These are phyloP conservation scores for Chaetura pelagica DNA, from an alignment of 2,113 vertebrate genomes.

Conservation along the genomic window DNA sequence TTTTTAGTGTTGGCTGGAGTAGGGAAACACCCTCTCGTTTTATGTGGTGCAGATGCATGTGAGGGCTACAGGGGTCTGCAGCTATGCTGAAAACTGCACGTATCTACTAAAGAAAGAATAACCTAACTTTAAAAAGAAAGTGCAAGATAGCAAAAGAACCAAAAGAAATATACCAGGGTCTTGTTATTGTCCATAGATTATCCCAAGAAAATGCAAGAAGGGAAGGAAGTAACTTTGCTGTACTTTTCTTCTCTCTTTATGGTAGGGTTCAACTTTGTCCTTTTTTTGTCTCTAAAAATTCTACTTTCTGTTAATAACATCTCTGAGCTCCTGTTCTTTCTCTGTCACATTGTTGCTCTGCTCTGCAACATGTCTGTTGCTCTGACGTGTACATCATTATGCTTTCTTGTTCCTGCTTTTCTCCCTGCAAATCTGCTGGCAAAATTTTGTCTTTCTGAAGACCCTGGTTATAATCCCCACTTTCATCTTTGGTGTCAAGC, in stretches of 20 bases:
- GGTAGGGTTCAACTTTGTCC: background rate
- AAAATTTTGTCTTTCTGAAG: background rate
- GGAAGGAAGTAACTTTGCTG: background rate
- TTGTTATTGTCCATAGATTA: background rate
- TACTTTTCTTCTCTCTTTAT: background rate
- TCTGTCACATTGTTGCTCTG: background rate
- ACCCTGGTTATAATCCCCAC: background rate
- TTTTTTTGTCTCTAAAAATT: background rate
- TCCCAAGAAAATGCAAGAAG: background rate
- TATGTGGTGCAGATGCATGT: background rate
- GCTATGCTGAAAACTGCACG: background rate
- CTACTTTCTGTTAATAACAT: background rate
- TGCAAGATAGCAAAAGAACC: background rate
- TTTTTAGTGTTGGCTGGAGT: background rate
- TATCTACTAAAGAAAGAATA: background rate
- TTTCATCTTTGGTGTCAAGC: background rate
- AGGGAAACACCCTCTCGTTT: background rate
- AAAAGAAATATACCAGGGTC: background rate
- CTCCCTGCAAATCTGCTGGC: background rate
- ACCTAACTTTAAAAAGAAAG: background rate
- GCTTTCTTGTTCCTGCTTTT: background rate
- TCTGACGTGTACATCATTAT: rapidly evolving
- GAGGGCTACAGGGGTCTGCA: background rate
- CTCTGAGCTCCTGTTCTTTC: background rate
- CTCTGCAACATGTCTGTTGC: too few species aligned